Evolutionary conservation across 2,888 invertebrate species (phyloP), one percentile per base, ranked within the genome.

Genomic region (Aquatica leii): DNA sequence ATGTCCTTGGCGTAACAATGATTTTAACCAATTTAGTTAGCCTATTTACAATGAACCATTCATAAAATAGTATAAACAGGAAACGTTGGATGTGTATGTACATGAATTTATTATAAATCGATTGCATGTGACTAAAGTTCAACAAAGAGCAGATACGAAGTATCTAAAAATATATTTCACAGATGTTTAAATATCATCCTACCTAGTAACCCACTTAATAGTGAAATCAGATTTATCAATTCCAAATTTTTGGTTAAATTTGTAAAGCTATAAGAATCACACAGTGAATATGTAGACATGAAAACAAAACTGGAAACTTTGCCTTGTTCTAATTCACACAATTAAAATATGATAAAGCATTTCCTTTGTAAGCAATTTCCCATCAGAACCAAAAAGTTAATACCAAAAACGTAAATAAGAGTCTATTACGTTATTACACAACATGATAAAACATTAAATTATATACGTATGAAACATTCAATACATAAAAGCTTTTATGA

Each of bases 121-220:
- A 46, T 46, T 15, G 46, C 46, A 46, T 46, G 46, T 41, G 53
- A 41, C 21, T 41, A 15, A 53, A 53, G 53, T 21, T 53, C 53
- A 37, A 46, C 46, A 46, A 46, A 46, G 46, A 46, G 46, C 46
- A 46, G 46, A 46, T 46, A 46, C 46, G 46, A 46, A 24, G 20
- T 11, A 17, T 46, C 46, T 46, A 46, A 46, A 43, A 46, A 46
- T 46, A 46, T 46, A 46, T 46, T 46, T 46, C 46, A 46, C 46
- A 46, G 46, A 46, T 46, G 46, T 46, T 46, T 46, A 20, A 18
- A 46, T 37, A 37, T 52, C 35, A 37, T 35, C 17, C 51, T 37
- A 52, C 51, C 51, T 17, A 52, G 35, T 52, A 52, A 52, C 51
- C 51, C 40, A 53, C 41, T 41, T 53, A 34, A 3, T 18, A 8